Evolutionary conservation across 2,797 vertebrate species (phyloP).

Genomic region (Melanotaenia pygmaea): DNA sequence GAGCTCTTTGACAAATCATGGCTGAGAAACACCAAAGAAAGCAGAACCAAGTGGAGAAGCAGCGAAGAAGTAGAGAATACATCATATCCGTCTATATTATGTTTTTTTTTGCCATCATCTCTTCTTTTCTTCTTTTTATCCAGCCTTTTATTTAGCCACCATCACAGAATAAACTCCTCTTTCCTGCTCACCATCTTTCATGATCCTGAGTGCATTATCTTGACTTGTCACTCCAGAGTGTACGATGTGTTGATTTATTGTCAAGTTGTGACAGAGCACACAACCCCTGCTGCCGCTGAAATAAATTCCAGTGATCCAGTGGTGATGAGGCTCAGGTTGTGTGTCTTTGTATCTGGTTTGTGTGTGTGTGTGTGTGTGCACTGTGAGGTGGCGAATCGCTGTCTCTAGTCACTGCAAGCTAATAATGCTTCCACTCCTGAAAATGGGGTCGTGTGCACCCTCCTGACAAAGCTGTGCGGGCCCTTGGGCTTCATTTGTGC

Average conservation of each 20-base stretch:
- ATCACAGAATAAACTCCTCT: conserved; percentile 27
- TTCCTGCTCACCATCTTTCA: conserved; percentile 27
- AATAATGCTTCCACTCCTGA: conserved; percentile 67
- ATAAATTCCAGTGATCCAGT: conserved; percentile 79
- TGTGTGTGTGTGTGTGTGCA: background rate
- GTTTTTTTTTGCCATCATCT: conserved; percentile 14
- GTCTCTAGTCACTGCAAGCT: conserved; percentile 64
- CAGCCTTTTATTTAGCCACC: conserved; percentile 53
- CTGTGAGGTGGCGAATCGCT: conserved; percentile 18
- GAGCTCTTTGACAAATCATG: conserved; percentile 73
- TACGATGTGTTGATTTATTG: conserved; percentile 76
- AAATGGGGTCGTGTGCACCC: conserved; percentile 70
- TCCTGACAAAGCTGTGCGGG: conserved; percentile 53
- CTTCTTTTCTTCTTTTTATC: conserved; percentile 21
- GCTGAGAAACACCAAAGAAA: conserved; percentile 61
- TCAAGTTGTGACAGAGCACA: conserved; percentile 70
- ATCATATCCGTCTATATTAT: conserved; percentile 33
- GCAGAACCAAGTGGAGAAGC: conserved; percentile 22
- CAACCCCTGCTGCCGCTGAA: conserved; percentile 58
- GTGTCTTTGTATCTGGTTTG: conserved; percentile 45
- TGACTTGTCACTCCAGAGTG: conserved; percentile 68
- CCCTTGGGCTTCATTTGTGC: conserved; percentile 65
- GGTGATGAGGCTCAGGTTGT: conserved; percentile 72
- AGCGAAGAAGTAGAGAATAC: conserved; percentile 43
- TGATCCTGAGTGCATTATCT: conserved; percentile 72